These are phyloP conservation scores for Takifugu rubripes DNA, from an alignment of 2,797 vertebrate species.

Conservation along the genomic window DNA sequence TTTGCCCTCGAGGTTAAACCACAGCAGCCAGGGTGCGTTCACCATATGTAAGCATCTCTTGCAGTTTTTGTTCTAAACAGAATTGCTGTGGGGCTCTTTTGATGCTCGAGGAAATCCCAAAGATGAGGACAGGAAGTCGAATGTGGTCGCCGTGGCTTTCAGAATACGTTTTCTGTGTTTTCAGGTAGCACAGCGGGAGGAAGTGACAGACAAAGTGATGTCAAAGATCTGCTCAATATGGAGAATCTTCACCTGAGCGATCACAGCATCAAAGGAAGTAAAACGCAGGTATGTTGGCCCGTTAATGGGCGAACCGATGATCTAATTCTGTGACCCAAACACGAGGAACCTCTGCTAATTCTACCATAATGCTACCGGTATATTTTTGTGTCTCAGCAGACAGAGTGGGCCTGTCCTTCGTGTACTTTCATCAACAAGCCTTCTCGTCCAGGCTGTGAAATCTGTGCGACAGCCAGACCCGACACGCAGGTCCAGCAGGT, in stretches of 20 bases:
- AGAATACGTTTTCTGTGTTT: background rate
- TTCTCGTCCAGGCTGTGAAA: slow-evolving; percentile 89
- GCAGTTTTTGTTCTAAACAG: background rate
- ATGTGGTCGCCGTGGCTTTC: background rate
- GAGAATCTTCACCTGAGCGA: slow-evolving; percentile 66
- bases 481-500: slow-evolving; percentile 77
- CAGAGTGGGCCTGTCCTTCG: slow-evolving; percentile 86
- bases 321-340: background rate
- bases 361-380: background rate
- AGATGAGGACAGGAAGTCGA: background rate
- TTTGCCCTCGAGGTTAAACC: slow-evolving; percentile 68
- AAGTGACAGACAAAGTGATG: slow-evolving; percentile 54
- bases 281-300: slow-evolving; percentile 73
- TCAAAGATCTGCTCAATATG: slow-evolving; percentile 71
- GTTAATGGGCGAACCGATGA: background rate
- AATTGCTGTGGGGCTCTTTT: no score
- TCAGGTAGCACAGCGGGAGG: slow-evolving; percentile 47
- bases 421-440: slow-evolving; percentile 93
- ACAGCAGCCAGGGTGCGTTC: slow-evolving; percentile 70
- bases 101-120: no score
- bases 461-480: slow-evolving; percentile 81
- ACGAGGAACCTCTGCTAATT: background rate
- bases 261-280: slow-evolving; percentile 59
- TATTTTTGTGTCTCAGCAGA: slow-evolving; percentile 52
- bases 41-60: background rate